These are phyloP conservation scores for Holotrichia oblita DNA, from an alignment of 1,140 invertebrate genomes.

Conservation along the genomic window DNA sequence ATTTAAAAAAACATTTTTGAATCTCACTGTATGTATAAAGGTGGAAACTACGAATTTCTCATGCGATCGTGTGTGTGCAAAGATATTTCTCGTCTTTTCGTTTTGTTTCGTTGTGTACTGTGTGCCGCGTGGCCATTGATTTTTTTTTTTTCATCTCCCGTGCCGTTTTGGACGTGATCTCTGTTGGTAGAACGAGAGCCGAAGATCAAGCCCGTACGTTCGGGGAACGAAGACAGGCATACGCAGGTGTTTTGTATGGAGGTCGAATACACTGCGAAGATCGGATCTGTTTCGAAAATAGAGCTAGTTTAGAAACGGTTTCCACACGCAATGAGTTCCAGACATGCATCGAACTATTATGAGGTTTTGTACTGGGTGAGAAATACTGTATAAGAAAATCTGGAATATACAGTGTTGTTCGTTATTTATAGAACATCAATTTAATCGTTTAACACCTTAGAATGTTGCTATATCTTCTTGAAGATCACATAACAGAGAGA, in stretches of 20 bases:
- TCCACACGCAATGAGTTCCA: neutral
- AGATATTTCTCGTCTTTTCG: neutral
- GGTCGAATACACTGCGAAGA: neutral
- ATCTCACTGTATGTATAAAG: too few species aligned
- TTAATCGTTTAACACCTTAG: too few species aligned
- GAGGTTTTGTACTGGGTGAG: neutral
- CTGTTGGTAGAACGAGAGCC: neutral
- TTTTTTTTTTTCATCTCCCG: conserved; percentile 10
- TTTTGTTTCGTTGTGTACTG: neutral
- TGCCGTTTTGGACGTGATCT: neutral
- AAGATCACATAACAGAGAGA: too few species aligned
- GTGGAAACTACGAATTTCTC: too few species aligned
- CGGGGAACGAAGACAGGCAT: neutral
- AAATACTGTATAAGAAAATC: neutral
- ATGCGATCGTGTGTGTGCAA: neutral
- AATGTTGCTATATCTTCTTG: too few species aligned
- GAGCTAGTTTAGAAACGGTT: neutral
- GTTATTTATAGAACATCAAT: too few species aligned
- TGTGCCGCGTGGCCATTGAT: neutral
- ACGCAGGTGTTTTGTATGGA: conserved; percentile 6
- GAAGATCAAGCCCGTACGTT: neutral
- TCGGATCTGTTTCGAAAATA: conserved; percentile 13
- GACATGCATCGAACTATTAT: conserved; percentile 1
- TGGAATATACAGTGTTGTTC: too few species aligned
- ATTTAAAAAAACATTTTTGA: too few species aligned